Evolutionary conservation across 2,113 vertebrate species (phyloP).

Genomic region (Vimba vimba): DNA sequence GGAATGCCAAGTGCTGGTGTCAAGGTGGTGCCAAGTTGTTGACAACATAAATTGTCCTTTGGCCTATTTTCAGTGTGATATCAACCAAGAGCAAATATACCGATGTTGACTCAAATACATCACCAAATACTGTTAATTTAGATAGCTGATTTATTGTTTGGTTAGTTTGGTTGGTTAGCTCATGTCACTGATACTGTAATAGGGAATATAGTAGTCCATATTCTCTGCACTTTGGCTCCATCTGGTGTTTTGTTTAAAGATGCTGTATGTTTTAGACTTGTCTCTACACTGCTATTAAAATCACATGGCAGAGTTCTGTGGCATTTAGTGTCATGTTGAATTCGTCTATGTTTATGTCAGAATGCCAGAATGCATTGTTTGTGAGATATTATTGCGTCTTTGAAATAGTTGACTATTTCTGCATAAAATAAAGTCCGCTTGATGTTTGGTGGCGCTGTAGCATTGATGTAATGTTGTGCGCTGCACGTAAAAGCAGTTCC

Average conservation of each 20-base stretch:
- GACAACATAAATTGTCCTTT: neutral
- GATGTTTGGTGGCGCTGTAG: constrained; percentile 10
- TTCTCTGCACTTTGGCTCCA: neutral
- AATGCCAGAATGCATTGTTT: neutral
- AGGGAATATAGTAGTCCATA: neutral
- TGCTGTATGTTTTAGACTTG: too few relatives aligned
- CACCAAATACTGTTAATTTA: neutral
- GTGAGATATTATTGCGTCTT: neutral
- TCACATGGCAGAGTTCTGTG: neutral
- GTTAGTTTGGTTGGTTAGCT: neutral
- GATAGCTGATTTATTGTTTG: neutral
- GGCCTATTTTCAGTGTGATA: neutral
- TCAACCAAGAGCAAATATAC: neutral
- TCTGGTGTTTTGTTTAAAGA: neutral
- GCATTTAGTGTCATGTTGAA: neutral
- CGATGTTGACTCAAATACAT: neutral
- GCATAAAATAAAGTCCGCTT: neutral
- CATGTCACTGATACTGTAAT: neutral
- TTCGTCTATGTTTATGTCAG: neutral
- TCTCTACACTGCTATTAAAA: neutral
- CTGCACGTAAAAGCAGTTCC: constrained; percentile 7
- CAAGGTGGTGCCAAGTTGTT: neutral
- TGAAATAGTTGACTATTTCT: neutral
- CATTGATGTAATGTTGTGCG: neutral
- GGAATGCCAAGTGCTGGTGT: too few relatives aligned